A percentile compares a stretch with the other conserved stretches of the same genome.
Evolutionary conservation across 2,113 vertebrate species (phyloP).

Genomic region (Pandion haliaetus): DNA sequence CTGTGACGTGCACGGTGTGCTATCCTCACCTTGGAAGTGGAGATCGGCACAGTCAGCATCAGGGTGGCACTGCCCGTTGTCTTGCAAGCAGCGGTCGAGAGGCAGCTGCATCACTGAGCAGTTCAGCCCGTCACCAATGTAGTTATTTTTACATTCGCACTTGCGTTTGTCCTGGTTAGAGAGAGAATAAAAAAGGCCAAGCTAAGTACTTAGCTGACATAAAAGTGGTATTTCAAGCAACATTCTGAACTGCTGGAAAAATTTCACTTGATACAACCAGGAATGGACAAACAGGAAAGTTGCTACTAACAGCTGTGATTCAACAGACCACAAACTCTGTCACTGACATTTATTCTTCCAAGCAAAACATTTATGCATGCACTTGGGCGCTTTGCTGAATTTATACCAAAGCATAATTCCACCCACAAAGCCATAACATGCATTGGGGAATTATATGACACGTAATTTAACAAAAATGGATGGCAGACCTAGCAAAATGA

Average conservation of each 20-base stretch:
- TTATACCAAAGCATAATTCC: neutral
- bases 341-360: neutral
- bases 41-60: constrained; percentile 85
- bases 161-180: constrained; percentile 79
- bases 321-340: neutral
- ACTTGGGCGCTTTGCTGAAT: neutral
- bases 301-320: neutral
- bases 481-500: neutral
- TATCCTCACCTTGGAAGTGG: constrained; percentile 86
- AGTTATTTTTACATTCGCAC: constrained; percentile 86
- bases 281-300: neutral
- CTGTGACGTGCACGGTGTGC: rapidly evolving
- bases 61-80: constrained; percentile 85
- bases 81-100: constrained; percentile 86
- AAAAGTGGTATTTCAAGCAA: neutral
- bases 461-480: neutral
- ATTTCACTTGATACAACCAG: neutral
- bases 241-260: neutral
- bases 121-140: constrained; percentile 84
- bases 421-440: neutral
- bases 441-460: neutral
- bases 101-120: constrained; percentile 82
- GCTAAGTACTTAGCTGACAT: neutral
- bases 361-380: neutral
- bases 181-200: neutral